Evolutionary conservation across 2,888 invertebrate species (phyloP).

Genomic region (Ophion slaviceki): DNA sequence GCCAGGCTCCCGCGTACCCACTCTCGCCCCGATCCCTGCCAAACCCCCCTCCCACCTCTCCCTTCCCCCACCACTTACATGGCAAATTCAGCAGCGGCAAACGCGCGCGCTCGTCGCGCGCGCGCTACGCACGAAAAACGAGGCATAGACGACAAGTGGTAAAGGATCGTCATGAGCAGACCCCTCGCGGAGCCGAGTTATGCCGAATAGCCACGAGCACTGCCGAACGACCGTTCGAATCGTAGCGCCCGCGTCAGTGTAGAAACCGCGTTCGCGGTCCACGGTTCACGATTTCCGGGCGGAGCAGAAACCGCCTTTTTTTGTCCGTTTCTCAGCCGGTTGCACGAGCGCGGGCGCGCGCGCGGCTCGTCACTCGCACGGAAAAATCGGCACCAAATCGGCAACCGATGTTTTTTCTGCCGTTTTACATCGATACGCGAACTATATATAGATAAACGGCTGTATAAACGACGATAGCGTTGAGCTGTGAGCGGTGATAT

Average conservation of each 20-base stretch:
- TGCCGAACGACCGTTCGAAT: slow-evolving; percentile 82
- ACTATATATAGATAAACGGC: background rate
- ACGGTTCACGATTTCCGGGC: slow-evolving; percentile 82
- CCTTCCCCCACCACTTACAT: slow-evolving; percentile 43
- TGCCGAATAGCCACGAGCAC: slow-evolving; percentile 76
- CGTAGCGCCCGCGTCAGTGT: slow-evolving; percentile 83
- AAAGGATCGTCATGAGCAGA: slow-evolving; percentile 73
- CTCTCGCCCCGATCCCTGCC: slow-evolving; percentile 28
- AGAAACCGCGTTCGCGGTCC: slow-evolving; percentile 83
- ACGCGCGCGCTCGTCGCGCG: slow-evolving; percentile 14
- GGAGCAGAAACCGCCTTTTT: slow-evolving; percentile 70
- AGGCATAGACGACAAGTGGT: slow-evolving; percentile 68
- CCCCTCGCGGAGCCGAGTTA: slow-evolving; percentile 68
- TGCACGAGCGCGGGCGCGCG: slow-evolving; percentile 17
- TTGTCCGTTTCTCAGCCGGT: slow-evolving; percentile 47
- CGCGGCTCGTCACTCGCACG: background rate
- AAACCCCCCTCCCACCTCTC: slow-evolving; percentile 4
- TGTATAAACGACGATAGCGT: background rate
- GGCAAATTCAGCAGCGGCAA: slow-evolving; percentile 18
- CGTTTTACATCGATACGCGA: background rate
- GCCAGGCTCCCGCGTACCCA: slow-evolving; percentile 12
- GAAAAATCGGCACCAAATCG: background rate
- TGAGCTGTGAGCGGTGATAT: background rate
- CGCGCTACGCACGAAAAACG: slow-evolving; percentile 39
- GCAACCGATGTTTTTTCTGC: background rate